Conservation (phyloP, 2,797 vertebrate genomes). For the Siniperca undulata region DNA sequence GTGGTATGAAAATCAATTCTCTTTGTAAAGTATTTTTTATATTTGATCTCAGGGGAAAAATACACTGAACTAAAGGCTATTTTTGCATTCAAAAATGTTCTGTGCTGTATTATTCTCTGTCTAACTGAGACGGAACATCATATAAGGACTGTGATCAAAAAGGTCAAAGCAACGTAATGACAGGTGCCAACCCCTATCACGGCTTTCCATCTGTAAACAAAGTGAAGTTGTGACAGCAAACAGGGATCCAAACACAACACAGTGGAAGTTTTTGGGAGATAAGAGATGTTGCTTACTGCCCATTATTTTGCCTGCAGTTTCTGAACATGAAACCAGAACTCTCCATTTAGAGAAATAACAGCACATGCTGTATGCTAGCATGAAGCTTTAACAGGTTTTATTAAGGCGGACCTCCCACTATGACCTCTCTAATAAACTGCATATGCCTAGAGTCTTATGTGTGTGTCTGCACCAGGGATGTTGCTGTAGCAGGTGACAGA, state of each 20-base stretch:
- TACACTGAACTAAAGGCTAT: constrained; percentile 70
- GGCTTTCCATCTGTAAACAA: constrained; percentile 71
- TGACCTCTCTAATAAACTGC: constrained; percentile 1
- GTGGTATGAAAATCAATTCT: constrained; percentile 23
- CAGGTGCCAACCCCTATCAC: constrained; percentile 53
- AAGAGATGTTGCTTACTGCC: constrained; percentile 24
- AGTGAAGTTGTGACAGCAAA: constrained; percentile 75
- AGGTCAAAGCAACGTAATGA: constrained; percentile 53
- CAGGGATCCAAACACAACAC: constrained; percentile 42
- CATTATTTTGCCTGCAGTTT: constrained; percentile 42
- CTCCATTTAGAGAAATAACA: constrained; percentile 47
- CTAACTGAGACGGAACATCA: constrained; percentile 7
- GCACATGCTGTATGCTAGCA: constrained; percentile 7
- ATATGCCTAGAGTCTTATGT: background rate
- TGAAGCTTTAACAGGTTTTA: constrained; percentile 28
- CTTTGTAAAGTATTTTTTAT: constrained; percentile 51
- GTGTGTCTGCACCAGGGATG: background rate
- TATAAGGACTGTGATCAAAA: constrained; percentile 51
- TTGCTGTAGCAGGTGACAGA: background rate
- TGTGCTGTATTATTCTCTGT: constrained; percentile 3
- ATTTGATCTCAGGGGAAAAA: constrained; percentile 57
- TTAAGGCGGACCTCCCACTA: background rate
- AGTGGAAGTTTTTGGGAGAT: constrained; percentile 27
- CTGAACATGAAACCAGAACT: constrained; percentile 70
- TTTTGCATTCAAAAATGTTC: constrained; percentile 61